Percentiles rank a stretch among this genome's conserved stretches.
These are phyloP conservation scores for Cantharis rufa DNA, from an alignment of 2,888 invertebrate genomes.

Conservation along the genomic window DNA sequence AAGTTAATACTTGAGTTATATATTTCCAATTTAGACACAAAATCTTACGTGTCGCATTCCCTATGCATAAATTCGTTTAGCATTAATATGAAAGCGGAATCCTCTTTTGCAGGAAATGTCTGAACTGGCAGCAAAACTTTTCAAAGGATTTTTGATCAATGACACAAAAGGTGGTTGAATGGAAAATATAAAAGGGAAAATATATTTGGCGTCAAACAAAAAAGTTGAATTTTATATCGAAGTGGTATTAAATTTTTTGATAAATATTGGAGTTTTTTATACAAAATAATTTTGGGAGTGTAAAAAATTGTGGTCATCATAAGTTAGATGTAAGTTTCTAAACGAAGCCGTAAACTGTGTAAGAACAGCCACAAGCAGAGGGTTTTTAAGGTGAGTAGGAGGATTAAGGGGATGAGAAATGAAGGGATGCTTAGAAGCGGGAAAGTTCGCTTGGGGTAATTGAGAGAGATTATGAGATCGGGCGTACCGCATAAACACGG, in stretches of 20 bases:
- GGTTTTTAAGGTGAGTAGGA: slow-evolving; percentile 31
- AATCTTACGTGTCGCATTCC: slow-evolving; percentile 6
- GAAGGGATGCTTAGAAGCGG: slow-evolving; percentile 39
- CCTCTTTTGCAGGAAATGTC: slow-evolving; percentile 8
- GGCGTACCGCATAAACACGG: slow-evolving; percentile 53
- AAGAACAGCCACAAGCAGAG: slow-evolving; percentile 41
- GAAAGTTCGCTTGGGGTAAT: slow-evolving; percentile 48
- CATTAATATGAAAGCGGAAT: slow-evolving; percentile 15
- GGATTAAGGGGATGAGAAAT: slow-evolving; percentile 34
- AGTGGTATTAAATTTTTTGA: background rate
- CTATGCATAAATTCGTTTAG: slow-evolving; percentile 12
- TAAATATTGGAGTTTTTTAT: background rate
- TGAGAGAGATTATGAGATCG: slow-evolving; percentile 54
- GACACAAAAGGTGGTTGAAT: slow-evolving; percentile 13
- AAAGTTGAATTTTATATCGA: background rate
- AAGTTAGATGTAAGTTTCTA: slow-evolving; percentile 9
- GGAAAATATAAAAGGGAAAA: slow-evolving; percentile 2
- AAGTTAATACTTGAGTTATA: background rate
- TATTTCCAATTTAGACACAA: background rate
- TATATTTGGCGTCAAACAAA: slow-evolving; percentile 9
- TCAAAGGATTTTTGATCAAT: slow-evolving; percentile 20
- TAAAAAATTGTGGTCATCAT: background rate
- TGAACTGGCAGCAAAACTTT: slow-evolving; percentile 8
- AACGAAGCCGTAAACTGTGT: slow-evolving; percentile 38
- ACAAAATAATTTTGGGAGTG: background rate